Conservation (phyloP, 2,888 invertebrate species). For the Lypha dubia region DNA sequence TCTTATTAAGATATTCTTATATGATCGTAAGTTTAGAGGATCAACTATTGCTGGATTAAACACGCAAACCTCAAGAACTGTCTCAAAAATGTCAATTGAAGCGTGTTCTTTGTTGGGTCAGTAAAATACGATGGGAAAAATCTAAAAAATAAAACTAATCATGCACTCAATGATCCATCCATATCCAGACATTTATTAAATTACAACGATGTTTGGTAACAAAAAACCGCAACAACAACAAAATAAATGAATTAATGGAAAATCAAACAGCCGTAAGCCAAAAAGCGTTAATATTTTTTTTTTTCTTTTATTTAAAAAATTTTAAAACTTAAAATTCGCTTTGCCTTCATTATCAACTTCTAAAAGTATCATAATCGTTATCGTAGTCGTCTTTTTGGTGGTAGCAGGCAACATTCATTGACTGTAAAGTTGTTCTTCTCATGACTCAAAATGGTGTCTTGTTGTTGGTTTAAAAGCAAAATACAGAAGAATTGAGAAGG, state of each 20-base stretch:
- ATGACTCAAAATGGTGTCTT: conserved; percentile 50
- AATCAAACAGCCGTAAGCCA: not conserved
- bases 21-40: no score
- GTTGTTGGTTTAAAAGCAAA: conserved; percentile 30
- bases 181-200: conserved; percentile 15
- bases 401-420: not conserved
- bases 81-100: no score
- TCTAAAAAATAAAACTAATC: not conserved
- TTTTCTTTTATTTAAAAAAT: conserved; percentile 10
- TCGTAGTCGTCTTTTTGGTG: not conserved
- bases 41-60: no score
- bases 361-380: not conserved
- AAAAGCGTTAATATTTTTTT: not conserved
- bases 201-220: conserved; percentile 55
- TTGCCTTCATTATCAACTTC: conserved; percentile 32
- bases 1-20: no score
- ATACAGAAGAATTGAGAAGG: conserved; percentile 26
- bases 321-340: conserved; percentile 18
- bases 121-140: not conserved
- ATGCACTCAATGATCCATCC: not conserved
- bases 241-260: conserved; percentile 37
- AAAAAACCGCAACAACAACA: conserved; percentile 29
- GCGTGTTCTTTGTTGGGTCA: no score
- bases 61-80: no score
- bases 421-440: conserved; percentile 35